phyloP scores from a whole-genome alignment of 2,797 vertebrate genomes.

The Sebastes steindachneri region DNA sequence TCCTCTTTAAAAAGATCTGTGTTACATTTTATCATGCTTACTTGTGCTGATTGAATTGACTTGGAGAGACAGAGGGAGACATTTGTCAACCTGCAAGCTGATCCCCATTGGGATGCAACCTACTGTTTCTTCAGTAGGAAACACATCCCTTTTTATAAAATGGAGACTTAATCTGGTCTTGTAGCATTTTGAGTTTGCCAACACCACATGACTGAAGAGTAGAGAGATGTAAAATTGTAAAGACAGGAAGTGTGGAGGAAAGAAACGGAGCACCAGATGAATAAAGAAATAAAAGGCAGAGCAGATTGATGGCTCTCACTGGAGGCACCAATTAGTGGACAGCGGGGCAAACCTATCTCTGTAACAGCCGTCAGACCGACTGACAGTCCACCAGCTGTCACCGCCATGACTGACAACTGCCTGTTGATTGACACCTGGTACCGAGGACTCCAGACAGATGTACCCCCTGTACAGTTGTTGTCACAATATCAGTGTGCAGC shows the following conservation, averaged over 20 bases:
- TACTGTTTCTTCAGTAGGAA: background rate
- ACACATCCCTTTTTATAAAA: background rate
- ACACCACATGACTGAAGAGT: background rate
- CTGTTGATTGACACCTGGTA: constrained; percentile 59
- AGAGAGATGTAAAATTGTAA: background rate
- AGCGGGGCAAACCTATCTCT: background rate
- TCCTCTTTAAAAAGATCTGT: no score
- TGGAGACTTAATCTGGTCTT: background rate
- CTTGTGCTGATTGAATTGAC: background rate
- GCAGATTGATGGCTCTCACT: background rate
- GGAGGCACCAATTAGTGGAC: constrained; percentile 3
- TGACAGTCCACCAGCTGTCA: constrained; percentile 37
- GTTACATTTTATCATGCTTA: background rate
- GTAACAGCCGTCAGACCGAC: constrained; percentile 2
- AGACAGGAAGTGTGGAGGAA: background rate
- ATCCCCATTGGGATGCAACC: background rate
- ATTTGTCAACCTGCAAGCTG: background rate
- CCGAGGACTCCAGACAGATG: constrained; percentile 14
- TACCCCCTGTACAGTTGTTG: constrained; percentile 27
- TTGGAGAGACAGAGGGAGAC: background rate
- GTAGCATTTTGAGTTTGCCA: background rate
- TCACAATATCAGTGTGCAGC: constrained; percentile 10
- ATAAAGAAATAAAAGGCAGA: background rate
- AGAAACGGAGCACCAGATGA: background rate
- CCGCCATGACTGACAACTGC: constrained; percentile 30